Base-by-base conservation (phyloP, 2,113 vertebrate genomes). In the Actinemys pallida region DNA sequence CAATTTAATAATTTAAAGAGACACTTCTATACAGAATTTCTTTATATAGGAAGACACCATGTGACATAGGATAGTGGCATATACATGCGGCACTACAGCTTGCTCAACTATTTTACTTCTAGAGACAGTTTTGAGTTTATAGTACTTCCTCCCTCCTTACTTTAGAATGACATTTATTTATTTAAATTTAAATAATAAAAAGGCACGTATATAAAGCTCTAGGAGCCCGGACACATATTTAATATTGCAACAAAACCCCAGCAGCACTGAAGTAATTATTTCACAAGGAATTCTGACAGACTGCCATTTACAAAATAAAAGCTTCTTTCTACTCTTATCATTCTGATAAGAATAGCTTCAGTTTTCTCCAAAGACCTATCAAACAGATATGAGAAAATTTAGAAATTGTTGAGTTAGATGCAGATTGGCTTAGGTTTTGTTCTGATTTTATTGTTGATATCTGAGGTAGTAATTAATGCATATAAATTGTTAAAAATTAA, bases 401-500 rank as follows among this genome's bases (percentile, higher is more conserved):
- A 75, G 17, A 45, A 45, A 75, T 24, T 42, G 6, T 35, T 65
- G 57, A 31, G 27, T 62, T 62, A 35, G 13, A 17, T 65, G 14
- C 9, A 65, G 8, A 65, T 65, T n/a, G 14, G 62, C 62, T 35
- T 65, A 65, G 14, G 62, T 65, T 65, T 35, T 65, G 27, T 65
- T 65, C 57, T 31, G 12, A 83, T 54, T 75, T 24, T 10, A 59
- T 1, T 81, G 50, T 45, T 87, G 45, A 93, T 90, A 90, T 90
- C 31, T 84, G 53, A 84, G 72, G 69, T 35, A 87, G 65, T 22
- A 90, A 52, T 16, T 54, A 2, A 90, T 47, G 2, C 12, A 87
- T 92, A 84, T 5, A 65, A 35, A 14, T 45, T 82, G 83, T 86
- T 82, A 92, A 69, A 8, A 17, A 25, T 54, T 91, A 86, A 82